Base-by-base conservation (phyloP, 2,888 invertebrate genomes). In the Adela reaumurella region DNA sequence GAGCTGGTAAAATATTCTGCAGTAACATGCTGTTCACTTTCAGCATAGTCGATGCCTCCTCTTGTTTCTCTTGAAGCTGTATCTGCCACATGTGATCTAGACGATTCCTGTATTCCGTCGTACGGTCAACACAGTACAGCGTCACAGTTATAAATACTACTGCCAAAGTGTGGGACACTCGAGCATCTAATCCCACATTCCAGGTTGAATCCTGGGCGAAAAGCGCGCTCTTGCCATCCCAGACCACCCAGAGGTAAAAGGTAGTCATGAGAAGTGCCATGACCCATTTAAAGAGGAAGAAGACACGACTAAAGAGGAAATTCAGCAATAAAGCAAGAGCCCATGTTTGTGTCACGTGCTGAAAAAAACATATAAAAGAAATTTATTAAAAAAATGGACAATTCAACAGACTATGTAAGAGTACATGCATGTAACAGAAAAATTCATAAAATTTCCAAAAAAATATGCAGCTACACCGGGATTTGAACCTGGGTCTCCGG, bases 1-100 rank as follows among this genome's bases (percentile, higher is more conserved):
- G 95, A 17, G 87, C 85, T 0, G 97, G 97, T 41, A 97, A 77
- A 61, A 97, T 97, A 65, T 97, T 97, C 61, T 92, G 88, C 41
- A 97, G 81, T 35, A 97, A 78, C 69, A 94, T 86, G 59, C 89
- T 92, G 67, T 96, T 97, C 0, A 95, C 89, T 57, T 87, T 87
- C 54, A 93, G 86, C 65, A 90, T 92, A n/a, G 87, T 87, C 57
- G 89, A 85, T 0, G 93, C 93, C 67, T 94, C 90, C 55, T 88
- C 84, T 67, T 94, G 91, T 62, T 96, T 95, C 55, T 86, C 85
- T 58, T 90, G 88, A 20, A 89, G 74, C 61, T 94, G 74, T 49
- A 69, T 63, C 64, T 81, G 76, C 80, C 80, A 85, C 57, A 88
- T 79, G 61, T 90, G 92, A 64, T 96, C 95, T 55, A 97, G 80